Evolutionary conservation across 2,888 invertebrate genomes (phyloP).

Genomic region (Nasonovia ribisnigri): DNA sequence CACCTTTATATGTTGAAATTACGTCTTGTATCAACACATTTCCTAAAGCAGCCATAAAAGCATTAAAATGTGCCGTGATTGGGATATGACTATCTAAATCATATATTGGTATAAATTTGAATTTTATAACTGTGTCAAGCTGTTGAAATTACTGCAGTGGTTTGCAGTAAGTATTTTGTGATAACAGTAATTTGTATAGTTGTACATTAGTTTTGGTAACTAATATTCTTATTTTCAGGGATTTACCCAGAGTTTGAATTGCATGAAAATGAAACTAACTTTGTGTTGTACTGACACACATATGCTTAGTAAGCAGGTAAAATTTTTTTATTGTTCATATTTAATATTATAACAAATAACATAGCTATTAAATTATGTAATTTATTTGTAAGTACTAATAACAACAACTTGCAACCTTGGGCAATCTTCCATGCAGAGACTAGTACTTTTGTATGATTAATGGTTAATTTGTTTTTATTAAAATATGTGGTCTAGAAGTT

Average conservation of each 20-base stretch:
- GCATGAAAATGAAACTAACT: conserved; percentile 50
- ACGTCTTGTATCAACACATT: conserved; percentile 58
- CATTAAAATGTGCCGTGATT: conserved; percentile 58
- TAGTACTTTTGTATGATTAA: neutral
- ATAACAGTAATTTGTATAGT: neutral
- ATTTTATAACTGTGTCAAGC: conserved; percentile 2
- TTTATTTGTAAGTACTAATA: neutral
- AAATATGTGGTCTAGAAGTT: neutral
- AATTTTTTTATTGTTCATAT: neutral
- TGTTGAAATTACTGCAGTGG: conserved; percentile 58
- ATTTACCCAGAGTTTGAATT: conserved; percentile 48
- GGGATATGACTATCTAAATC: conserved; percentile 55
- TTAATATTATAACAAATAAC: neutral
- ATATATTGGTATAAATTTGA: conserved; percentile 16
- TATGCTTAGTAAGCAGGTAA: conserved; percentile 46
- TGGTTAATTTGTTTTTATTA: neutral
- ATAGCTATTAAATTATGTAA: neutral
- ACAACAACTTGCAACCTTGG: neutral
- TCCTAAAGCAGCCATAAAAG: conserved; percentile 54
- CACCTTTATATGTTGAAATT: conserved; percentile 47
- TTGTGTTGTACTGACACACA: conserved; percentile 40
- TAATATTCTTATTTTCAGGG: neutral
- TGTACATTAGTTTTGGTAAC: neutral
- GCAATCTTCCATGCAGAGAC: neutral
- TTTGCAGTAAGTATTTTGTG: neutral